Evolutionary conservation across 2,888 invertebrate species (phyloP).

Genomic region (Tetrapedia diversipes): DNA sequence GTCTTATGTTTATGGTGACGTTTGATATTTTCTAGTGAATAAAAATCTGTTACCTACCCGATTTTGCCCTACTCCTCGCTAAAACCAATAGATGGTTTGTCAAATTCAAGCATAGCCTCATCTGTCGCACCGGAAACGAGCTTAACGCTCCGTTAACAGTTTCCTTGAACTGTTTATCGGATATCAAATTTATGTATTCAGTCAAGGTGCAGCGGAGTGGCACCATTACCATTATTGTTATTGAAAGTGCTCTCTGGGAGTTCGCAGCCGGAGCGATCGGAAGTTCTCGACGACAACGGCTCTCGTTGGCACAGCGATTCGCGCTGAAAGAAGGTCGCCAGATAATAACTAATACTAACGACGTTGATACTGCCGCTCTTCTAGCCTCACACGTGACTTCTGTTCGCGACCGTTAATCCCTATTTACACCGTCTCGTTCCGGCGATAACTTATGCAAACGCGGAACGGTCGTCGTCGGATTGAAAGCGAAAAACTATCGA

Average conservation of each 20-base stretch:
- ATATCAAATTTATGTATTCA: no score
- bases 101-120: no score
- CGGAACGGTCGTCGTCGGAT: neutral
- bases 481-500: neutral
- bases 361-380: constrained; percentile 36
- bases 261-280: neutral
- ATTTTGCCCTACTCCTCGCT: no score
- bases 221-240: no score
- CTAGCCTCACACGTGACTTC: constrained; percentile 51
- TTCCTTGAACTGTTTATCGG: no score
- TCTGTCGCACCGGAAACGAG: no score
- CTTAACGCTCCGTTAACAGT: no score
- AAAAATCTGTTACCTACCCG: no score
- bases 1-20: no score
- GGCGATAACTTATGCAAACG: constrained; percentile 50
- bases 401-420: constrained; percentile 52
- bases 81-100: no score
- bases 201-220: no score
- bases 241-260: neutral
- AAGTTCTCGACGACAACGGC: constrained; percentile 1
- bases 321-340: constrained; percentile 44
- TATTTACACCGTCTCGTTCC: constrained; percentile 50
- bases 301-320: neutral
- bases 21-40: no score
- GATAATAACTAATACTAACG: constrained; percentile 43